phyloP scores from a whole-genome alignment of 1,140 invertebrate species.

The Tribolium castaneum region DNA sequence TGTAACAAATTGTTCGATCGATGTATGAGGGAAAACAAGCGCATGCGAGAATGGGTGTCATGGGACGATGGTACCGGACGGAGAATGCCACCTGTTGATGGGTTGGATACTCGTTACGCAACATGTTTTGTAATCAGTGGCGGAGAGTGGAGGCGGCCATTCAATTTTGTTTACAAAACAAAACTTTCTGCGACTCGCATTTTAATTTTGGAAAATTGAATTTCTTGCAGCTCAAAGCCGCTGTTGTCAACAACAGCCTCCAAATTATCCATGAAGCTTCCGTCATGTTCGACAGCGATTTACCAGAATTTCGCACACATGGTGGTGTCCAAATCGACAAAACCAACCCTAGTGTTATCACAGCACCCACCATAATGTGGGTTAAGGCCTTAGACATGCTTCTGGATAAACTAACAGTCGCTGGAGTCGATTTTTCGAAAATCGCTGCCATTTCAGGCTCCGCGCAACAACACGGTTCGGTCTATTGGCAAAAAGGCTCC shows the following conservation, averaged over 20 bases:
- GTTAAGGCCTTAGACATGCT: slow-evolving; percentile 94
- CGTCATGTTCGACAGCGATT: slow-evolving; percentile 90
- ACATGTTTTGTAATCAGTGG: neutral
- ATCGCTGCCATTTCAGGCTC: slow-evolving; percentile 88
- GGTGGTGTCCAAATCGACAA: slow-evolving; percentile 81
- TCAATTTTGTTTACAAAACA: too few relatives aligned
- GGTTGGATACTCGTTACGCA: neutral
- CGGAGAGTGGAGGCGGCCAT: too few relatives aligned
- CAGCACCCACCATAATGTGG: slow-evolving; percentile 91
- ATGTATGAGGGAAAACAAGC: neutral
- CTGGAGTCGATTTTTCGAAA: slow-evolving; percentile 84
- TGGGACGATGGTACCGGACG: neutral
- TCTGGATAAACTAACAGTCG: slow-evolving; percentile 83
- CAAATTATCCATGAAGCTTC: slow-evolving; percentile 80
- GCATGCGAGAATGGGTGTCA: neutral
- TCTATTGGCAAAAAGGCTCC: slow-evolving; percentile 90
- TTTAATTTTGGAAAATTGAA: too few relatives aligned
- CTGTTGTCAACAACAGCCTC: slow-evolving; percentile 82
- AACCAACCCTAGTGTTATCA: slow-evolving; percentile 71
- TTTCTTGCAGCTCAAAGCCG: slow-evolving; percentile 84
- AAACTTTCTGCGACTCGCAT: too few relatives aligned
- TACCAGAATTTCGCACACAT: slow-evolving; percentile 89
- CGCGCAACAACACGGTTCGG: slow-evolving; percentile 97
- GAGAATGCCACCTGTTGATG: slow-evolving; percentile 44
- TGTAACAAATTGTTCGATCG: slow-evolving; percentile 20